Evolutionary conservation across 2,888 invertebrate genomes (phyloP).

Genomic region (Melieria crassipennis): DNA sequence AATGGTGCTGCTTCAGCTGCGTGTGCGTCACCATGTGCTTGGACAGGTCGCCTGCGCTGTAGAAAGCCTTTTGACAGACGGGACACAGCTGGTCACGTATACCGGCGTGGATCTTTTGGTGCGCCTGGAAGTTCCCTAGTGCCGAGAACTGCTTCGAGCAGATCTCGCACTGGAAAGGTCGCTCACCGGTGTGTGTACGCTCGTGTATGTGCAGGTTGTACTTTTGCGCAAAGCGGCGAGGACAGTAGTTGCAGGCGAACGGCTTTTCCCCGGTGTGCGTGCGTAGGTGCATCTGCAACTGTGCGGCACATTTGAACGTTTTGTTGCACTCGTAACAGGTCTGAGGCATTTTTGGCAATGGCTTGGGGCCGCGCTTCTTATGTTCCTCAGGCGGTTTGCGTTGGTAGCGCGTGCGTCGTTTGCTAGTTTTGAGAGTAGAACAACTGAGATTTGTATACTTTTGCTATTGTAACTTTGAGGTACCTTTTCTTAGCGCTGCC

Average conservation of each 20-base stretch:
- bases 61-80: conserved; percentile 71
- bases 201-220: conserved; percentile 72
- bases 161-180: conserved; percentile 73
- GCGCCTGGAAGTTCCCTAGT: conserved; percentile 72
- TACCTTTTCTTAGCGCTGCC: conserved; percentile 47
- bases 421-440: conserved; percentile 42
- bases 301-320: conserved; percentile 72
- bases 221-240: conserved; percentile 71
- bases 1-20: conserved; percentile 70
- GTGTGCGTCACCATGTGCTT: conserved; percentile 72
- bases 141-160: conserved; percentile 73
- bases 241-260: conserved; percentile 69
- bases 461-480: conserved; percentile 5
- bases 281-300: conserved; percentile 72
- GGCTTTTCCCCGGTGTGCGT: conserved; percentile 73
- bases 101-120: conserved; percentile 73
- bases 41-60: conserved; percentile 71
- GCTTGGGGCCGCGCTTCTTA: conserved; percentile 71
- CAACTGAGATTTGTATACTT: neutral
- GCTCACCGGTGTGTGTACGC: conserved; percentile 70
- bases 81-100: conserved; percentile 72
- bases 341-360: conserved; percentile 70
- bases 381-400: conserved; percentile 70
- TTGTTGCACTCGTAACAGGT: conserved; percentile 71
- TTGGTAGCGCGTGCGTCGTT: conserved; percentile 67